These are phyloP conservation scores for Drosophila erecta DNA, from an alignment of 1,140 invertebrate species.

Conservation along the genomic window DNA sequence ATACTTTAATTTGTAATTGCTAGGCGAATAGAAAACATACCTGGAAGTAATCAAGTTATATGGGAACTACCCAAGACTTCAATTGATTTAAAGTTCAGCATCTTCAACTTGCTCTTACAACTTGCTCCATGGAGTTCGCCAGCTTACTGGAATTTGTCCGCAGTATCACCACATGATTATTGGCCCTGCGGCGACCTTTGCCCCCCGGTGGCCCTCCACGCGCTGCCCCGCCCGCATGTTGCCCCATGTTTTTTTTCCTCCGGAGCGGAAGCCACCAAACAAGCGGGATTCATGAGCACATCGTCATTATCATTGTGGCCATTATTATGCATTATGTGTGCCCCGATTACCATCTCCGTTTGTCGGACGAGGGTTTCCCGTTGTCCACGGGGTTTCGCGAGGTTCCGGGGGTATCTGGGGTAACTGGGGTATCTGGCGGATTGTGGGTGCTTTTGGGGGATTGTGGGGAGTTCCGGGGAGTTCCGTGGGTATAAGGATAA, in stretches of 20 bases:
- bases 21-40: no score
- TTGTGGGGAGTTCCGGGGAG: background rate
- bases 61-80: no score
- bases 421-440: no score
- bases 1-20: no score
- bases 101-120: background rate
- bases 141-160: conserved; percentile 16
- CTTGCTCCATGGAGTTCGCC: conserved; percentile 9
- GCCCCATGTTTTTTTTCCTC: background rate
- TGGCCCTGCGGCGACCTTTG: conserved; percentile 27
- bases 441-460: no score
- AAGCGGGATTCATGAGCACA: conserved; percentile 39
- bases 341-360: conserved; percentile 30
- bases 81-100: conserved; percentile 11
- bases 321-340: conserved; percentile 52
- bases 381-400: background rate
- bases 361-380: conserved; percentile 7
- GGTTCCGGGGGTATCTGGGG: background rate
- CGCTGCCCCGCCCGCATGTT: background rate
- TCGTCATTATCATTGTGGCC: conserved; percentile 40
- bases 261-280: conserved; percentile 26
- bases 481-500: conserved; percentile 12
- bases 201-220: background rate
- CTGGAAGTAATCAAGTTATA: no score
- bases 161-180: conserved; percentile 32